phyloP scores from a whole-genome alignment of 2,888 invertebrate genomes.

The Mactromeris polynyma region DNA sequence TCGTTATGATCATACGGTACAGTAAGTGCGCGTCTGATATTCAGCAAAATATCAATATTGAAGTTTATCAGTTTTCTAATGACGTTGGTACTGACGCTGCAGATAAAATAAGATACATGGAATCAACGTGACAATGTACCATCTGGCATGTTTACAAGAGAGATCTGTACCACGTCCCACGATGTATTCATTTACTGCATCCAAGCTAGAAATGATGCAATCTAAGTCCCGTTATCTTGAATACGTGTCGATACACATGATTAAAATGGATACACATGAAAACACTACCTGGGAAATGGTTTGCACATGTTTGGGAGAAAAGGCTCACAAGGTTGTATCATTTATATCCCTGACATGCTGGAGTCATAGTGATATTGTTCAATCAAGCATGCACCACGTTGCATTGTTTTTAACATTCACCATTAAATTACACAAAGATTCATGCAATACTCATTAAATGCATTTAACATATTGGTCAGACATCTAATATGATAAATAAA shows the following conservation, averaged over 20 bases:
- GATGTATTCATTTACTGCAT: background rate
- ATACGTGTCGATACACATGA: background rate
- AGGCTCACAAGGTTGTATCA: background rate
- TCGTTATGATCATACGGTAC: background rate
- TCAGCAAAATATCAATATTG: background rate
- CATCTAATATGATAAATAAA: background rate
- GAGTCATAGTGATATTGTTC: background rate
- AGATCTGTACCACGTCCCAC: background rate
- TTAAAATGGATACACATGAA: too few relatives aligned
- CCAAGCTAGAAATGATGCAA: background rate
- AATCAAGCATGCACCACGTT: background rate
- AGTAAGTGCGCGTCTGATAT: background rate
- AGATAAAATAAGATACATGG: background rate
- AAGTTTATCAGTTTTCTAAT: background rate
- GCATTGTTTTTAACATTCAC: background rate
- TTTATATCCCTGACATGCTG: background rate
- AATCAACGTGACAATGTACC: background rate
- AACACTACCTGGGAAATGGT: too few relatives aligned
- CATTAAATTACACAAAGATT: background rate
- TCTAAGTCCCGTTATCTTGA: background rate
- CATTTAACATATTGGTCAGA: background rate
- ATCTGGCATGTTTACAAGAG: slow-evolving; percentile 6
- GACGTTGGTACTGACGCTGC: background rate
- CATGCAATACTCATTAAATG: background rate
- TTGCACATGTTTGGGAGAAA: background rate